phyloP scores from a whole-genome alignment of 2,888 invertebrate species.

The Pediacus dermestoides region DNA sequence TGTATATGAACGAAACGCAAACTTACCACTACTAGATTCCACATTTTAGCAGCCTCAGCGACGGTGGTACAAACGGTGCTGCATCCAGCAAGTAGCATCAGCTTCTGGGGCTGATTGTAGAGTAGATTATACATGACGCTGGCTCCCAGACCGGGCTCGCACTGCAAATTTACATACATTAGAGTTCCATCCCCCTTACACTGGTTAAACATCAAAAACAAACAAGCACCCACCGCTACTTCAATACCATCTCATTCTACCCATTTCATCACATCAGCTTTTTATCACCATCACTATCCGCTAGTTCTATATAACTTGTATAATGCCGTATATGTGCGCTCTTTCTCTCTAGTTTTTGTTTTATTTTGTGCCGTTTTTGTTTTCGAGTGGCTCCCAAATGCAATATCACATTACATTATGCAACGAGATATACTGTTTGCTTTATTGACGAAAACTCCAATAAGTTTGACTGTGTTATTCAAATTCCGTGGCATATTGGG shows the following conservation, averaged over 20 bases:
- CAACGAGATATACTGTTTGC: too few species aligned
- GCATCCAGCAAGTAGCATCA: conserved; percentile 93
- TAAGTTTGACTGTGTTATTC: too few species aligned
- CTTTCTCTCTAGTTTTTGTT: conserved; percentile 6
- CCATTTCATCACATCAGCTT: conserved; percentile 10
- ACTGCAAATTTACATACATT: conserved; percentile 61
- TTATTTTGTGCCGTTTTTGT: conserved; percentile 9
- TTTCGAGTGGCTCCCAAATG: conserved; percentile 8
- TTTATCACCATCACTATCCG: conserved; percentile 8
- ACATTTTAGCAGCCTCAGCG: conserved; percentile 99
- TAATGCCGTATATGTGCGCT: conserved; percentile 8
- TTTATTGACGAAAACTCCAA: too few species aligned
- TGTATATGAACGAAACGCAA: too few species aligned
- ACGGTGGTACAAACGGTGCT: conserved; percentile 99
- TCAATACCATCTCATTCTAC: too few species aligned
- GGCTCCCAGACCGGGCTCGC: conserved; percentile 96
- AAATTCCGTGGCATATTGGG: too few species aligned
- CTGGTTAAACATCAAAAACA: conserved; percentile 15
- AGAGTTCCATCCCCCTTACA: conserved; percentile 22
- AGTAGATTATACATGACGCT: conserved; percentile 98
- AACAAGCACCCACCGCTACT: conserved; percentile 6
- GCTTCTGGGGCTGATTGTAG: conserved; percentile 91
- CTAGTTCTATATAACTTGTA: conserved; percentile 7
- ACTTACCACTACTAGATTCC: conserved; percentile 98
- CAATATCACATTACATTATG: conserved; percentile 6